Evolutionary conservation across 1,140 invertebrate species (phyloP).

Genomic region (Drosophila pseudoananassae): DNA sequence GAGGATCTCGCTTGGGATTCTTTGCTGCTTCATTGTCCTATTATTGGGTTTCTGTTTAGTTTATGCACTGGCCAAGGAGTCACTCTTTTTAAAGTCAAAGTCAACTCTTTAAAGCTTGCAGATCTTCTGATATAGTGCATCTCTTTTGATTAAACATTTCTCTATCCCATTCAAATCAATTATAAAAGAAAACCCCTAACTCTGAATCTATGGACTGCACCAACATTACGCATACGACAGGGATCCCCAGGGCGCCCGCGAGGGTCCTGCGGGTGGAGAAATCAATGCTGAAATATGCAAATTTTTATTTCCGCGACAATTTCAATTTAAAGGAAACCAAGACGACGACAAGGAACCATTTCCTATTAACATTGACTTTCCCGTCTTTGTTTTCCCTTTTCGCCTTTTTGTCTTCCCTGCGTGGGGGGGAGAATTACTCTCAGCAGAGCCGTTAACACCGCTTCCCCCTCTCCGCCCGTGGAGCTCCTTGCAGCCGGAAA

Average conservation of each 20-base stretch:
- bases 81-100: conserved; percentile 55
- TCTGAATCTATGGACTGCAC: conserved; percentile 68
- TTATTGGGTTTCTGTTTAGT: conserved; percentile 32
- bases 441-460: conserved; percentile 80
- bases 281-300: conserved; percentile 83
- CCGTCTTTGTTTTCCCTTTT: conserved; percentile 34
- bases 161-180: neutral
- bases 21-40: neutral
- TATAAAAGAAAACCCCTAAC: neutral
- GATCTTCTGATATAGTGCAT: neutral
- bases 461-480: neutral
- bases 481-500: conserved; percentile 38
- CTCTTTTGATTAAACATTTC: conserved; percentile 10
- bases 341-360: conserved; percentile 53
- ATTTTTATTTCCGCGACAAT: conserved; percentile 83
- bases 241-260: conserved; percentile 23
- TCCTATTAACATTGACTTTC: conserved; percentile 70
- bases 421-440: conserved; percentile 67
- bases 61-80: conserved; percentile 43
- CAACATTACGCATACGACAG: conserved; percentile 64
- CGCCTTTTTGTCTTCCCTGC: conserved; percentile 23
- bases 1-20: neutral
- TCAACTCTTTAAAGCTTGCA: too few species aligned
- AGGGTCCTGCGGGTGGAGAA: conserved; percentile 20
- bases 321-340: conserved; percentile 75